Base-by-base conservation (phyloP, 2,113 vertebrate species). In the Epinephelus lanceolatus region DNA sequence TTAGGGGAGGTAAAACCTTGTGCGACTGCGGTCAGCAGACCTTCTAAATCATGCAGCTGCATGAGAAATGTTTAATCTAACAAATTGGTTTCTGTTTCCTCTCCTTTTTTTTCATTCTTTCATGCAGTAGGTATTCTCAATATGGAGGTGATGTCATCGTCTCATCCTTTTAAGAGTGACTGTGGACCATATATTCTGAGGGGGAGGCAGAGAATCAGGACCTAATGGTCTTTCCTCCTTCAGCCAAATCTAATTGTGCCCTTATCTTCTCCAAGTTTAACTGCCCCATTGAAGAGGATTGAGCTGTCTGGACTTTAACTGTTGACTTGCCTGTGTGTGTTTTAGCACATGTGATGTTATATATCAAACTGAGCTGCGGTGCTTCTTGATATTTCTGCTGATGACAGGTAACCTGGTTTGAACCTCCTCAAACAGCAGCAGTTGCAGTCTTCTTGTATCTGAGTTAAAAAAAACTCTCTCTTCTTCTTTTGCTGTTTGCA, bases 61-160 rank as follows among this genome's bases (percentile, higher is more conserved):
- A 93, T 89, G 86, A 89, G 90, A 95, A 94, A 94, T 92, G 88
- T 95, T 95, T 95, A 92, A 95, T 95, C 94, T 94, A 93, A 94
- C 92, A 95, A 96, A 96, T 95, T 95, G 94, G 91, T 95, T 94
- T 93, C 92, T 93, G 88, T 93, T 90, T 94, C 92, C 83, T 80
- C 87, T 92, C 71, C 63, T 91, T 87, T 84, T 84, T 79, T 87
- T 87, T 91, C 79, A 77, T 89, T 92, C 89, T 84, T 92, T 88
- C 90, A 80, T 83, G 88, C 90, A 42, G 85, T 80, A 66, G 80
- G 88, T 91, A 86, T 91, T 90, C 87, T 88, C 87, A 95, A 91
- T 91, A 86, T 86, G 76, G 88, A 83, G 91, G 90, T 95, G 94
- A 95, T 93, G 93, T 94, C 92, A 95, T 91, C 47, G n/a, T 93